phyloP scores from a whole-genome alignment of 2,113 vertebrate genomes.

The Ochotona curzoniae region DNA sequence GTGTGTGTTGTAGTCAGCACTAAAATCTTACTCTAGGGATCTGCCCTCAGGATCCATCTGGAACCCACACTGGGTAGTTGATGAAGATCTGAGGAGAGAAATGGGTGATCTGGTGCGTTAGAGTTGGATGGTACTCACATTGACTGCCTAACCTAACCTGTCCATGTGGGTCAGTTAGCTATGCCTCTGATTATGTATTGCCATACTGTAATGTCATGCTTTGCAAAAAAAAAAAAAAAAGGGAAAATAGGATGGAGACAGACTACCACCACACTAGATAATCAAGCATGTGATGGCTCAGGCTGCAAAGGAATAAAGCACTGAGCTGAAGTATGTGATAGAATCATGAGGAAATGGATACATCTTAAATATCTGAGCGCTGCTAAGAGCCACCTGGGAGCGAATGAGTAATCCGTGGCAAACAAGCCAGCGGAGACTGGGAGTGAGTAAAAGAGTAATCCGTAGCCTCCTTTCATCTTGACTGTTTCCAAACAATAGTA shows the following conservation, averaged over 20 bases:
- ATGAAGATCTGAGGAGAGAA: not conserved
- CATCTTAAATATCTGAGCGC: slow-evolving; percentile 57
- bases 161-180: not conserved
- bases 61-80: not conserved
- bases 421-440: slow-evolving; percentile 6
- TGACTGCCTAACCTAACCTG: not conserved
- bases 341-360: slow-evolving; percentile 27
- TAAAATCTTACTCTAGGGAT: not conserved
- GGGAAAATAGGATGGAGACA: not conserved
- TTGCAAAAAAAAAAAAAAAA: not conserved
- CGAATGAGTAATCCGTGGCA: slow-evolving; percentile 37
- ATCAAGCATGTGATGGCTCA: not conserved
- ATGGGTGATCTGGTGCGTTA: rapidly evolving
- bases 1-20: not conserved
- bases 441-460: slow-evolving; percentile 5
- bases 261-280: not conserved
- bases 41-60: not conserved
- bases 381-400: slow-evolving; percentile 34
- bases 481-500: slow-evolving; percentile 32
- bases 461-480: not conserved
- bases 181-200: not conserved
- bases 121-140: not conserved
- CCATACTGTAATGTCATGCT: not conserved
- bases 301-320: not conserved
- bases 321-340: not conserved